Conservation (phyloP, 1,140 invertebrate species). For the Dryas iulia region DNA sequence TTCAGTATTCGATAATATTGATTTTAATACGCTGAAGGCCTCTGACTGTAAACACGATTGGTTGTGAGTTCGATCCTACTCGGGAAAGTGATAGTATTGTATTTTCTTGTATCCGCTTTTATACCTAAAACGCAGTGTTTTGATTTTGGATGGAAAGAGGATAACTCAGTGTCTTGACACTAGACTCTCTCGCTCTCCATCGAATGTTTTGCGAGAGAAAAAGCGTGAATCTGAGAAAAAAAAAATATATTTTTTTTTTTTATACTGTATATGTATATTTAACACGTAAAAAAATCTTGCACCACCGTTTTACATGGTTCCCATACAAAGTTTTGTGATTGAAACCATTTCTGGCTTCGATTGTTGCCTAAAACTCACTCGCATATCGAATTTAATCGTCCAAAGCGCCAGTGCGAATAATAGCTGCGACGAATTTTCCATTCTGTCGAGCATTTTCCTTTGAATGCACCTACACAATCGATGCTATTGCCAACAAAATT, state of each 20-base stretch:
- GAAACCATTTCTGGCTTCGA: constrained; percentile 32
- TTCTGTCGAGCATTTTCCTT: constrained; percentile 73
- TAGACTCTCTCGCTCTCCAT: too few relatives aligned
- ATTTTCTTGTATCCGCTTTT: too few relatives aligned
- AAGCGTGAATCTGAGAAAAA: too few relatives aligned
- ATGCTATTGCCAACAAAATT: constrained; percentile 71
- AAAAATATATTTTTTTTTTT: neutral
- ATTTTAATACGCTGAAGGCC: too few relatives aligned
- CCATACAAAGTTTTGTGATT: constrained; percentile 28
- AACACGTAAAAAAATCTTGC: neutral
- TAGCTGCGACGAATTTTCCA: constrained; percentile 76
- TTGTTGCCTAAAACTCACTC: constrained; percentile 52
- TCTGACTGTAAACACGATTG: too few relatives aligned
- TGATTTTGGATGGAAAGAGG: too few relatives aligned
- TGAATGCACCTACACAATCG: constrained; percentile 74
- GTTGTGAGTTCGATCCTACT: too few relatives aligned
- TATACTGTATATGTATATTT: neutral
- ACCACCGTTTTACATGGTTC: constrained; percentile 1
- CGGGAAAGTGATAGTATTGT: too few relatives aligned
- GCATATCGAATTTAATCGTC: constrained; percentile 74
- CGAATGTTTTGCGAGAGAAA: too few relatives aligned
- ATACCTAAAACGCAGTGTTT: too few relatives aligned
- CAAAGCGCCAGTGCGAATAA: constrained; percentile 71
- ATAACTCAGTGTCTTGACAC: too few relatives aligned
- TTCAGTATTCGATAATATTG: too few relatives aligned